A percentile compares a stretch with the other conserved stretches of the same genome.
These are phyloP conservation scores for Natrix natrix DNA, from an alignment of 2,797 vertebrate genomes.

Conservation along the genomic window DNA sequence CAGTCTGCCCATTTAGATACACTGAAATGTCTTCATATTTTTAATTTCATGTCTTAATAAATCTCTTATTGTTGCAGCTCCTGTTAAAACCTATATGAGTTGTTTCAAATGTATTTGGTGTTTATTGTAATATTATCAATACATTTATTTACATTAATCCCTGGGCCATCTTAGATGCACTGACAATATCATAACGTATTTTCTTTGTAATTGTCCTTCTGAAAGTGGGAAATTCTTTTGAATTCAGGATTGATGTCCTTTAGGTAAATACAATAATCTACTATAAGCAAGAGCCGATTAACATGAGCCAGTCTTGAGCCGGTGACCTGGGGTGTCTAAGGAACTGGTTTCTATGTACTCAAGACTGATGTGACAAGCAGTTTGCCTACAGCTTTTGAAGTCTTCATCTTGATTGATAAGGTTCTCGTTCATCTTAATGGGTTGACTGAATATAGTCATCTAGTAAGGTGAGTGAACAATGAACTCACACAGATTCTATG, in stretches of 20 bases:
- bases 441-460: background rate
- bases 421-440: background rate
- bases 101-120: background rate
- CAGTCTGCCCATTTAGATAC: background rate
- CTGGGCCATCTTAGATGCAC: background rate
- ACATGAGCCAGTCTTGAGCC: background rate
- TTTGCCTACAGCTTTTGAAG: background rate
- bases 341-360: background rate
- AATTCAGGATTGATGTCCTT: background rate
- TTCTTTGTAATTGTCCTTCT: background rate
- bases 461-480: slow-evolving; percentile 7
- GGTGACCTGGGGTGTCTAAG: background rate
- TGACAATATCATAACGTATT: background rate
- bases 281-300: background rate
- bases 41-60: background rate
- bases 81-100: background rate
- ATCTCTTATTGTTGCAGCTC: background rate
- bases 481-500: background rate
- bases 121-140: background rate
- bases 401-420: background rate
- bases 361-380: background rate
- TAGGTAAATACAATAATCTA: background rate
- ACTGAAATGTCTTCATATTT: background rate
- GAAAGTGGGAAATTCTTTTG: background rate
- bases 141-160: background rate